Base-by-base conservation (phyloP, 2,888 invertebrate species). In the Elysia crispata region DNA sequence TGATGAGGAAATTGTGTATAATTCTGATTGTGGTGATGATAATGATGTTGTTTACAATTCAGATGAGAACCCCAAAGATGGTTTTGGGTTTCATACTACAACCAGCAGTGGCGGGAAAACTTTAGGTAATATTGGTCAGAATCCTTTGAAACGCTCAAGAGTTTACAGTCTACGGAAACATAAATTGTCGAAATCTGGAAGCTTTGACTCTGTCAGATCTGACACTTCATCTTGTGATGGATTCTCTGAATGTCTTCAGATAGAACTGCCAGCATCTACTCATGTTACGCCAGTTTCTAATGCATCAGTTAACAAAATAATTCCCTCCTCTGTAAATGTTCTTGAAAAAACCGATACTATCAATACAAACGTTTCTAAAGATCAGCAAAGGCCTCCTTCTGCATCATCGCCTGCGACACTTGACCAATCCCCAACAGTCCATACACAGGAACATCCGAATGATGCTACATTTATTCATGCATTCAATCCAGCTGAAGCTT, bases 1-100 rank as follows among this genome's bases (percentile, higher is more conserved):
- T 33, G 73, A 60, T 73, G 76, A 78, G 28, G 74, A 78, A 11
- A 57, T 78, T 50, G 72, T 75, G 30, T 67, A 79, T n/a, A 15
- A 60, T 33, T 41, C n/a, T 41, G 60, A 41, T 41, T 5, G 15
- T 60, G 60, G 23, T 23, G 60, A 60, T 60, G 60, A 60, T 60
- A 18, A 60, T 60, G 60, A 60, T 15, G 15, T 60, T 60, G 60
- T 60, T 8, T 23, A 23, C 15, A 60, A 60, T 60, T 60, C 60
- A 60, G 60, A 60, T 8, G 60, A 60, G 6, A 18, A 60, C 15
- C 8, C 20, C n/a, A 5, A 3, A 60, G 15, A 18, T 20, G 23
- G 60, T 60, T 15, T 20, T 60, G 60, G 15, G 15, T 23, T 60
- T 60, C 23, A 23, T 41, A 11, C 41, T 11, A 41, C 5, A 11